Conservation (phyloP, 2,113 vertebrate species). For the Cyprinodon tularosa region DNA sequence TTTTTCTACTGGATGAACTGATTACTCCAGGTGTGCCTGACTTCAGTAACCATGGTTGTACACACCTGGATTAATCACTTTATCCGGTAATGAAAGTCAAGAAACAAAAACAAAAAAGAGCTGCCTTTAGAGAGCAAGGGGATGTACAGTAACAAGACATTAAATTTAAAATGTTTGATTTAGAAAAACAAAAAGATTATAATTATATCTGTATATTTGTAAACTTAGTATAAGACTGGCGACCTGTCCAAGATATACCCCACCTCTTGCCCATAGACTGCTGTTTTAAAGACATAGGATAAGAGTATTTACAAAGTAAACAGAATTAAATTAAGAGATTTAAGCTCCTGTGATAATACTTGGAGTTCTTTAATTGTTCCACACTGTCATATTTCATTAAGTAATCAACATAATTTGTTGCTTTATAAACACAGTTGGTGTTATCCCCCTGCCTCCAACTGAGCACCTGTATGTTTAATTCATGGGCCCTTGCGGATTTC, state of each 20-base stretch:
- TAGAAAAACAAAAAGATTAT: no score
- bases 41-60: no score
- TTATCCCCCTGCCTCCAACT: slow-evolving; percentile 55
- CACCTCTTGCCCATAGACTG: not conserved
- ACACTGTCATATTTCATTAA: slow-evolving; percentile 37
- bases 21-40: no score
- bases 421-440: slow-evolving; percentile 31
- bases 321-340: slow-evolving; percentile 19
- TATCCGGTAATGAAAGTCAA: no score
- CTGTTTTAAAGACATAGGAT: not conserved
- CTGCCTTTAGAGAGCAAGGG: no score
- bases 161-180: no score
- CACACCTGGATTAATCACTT: no score
- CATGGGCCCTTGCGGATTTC: slow-evolving; percentile 39
- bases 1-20: no score
- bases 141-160: no score
- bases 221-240: not conserved
- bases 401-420: slow-evolving; percentile 58
- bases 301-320: slow-evolving; percentile 10
- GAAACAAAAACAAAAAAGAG: no score
- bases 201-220: no score
- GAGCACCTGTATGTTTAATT: slow-evolving; percentile 67
- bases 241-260: no score
- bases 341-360: slow-evolving; percentile 18
- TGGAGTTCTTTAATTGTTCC: slow-evolving; percentile 22